Base-by-base conservation (phyloP, 2,888 invertebrate genomes). In the Synanthedon andrenaeformis region DNA sequence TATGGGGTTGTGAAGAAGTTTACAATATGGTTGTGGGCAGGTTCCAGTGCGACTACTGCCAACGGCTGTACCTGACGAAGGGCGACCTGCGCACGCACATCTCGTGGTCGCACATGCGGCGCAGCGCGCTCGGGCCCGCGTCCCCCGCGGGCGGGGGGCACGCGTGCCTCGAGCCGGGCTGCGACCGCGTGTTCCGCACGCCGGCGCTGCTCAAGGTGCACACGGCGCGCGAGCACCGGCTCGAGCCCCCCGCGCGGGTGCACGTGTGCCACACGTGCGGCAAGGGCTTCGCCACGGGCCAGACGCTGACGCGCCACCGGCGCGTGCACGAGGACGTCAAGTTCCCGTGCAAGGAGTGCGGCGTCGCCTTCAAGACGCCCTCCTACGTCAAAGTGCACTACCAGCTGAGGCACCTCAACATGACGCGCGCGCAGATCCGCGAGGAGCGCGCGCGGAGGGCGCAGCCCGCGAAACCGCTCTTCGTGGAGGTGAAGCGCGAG, bases 81-180 rank as follows among this genome's bases (percentile, higher is more conserved):
- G 73, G 70, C 62, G 77, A 76, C 61, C 66, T 76, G 11, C 69
- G 77, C 2, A 55, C 74, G 6, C 76, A 76, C 68, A 74, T 76
- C 56, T 58, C 59, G 56, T 76, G 76, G 76, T 65, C 74, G 53
- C 76, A 76, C 67, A 55, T 62, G 48, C 59, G 58, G 5, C 60
- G 60, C 10, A 59, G 63, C 5, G 61, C 64, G 12, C 63, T 63
- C 0, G 49, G 49, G 14, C 10, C 12, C 49, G 60, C 61, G 11
- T 6, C 8, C 5, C 8, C 6, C 6, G 60, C 63, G 6, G 61
- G 64, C 11, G 64, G 64, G 0, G 45, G 45, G 0, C 13, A n/a
- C 13, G 45, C 45, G 12, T 17, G 51, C n/a, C 73, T 71, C 65
- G 64, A 64, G 23, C 74, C 74, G 62, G 52, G 55, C 3, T 76